Base-by-base conservation (phyloP, 2,113 vertebrate genomes). In the Ibidorhyncha struthersii region DNA sequence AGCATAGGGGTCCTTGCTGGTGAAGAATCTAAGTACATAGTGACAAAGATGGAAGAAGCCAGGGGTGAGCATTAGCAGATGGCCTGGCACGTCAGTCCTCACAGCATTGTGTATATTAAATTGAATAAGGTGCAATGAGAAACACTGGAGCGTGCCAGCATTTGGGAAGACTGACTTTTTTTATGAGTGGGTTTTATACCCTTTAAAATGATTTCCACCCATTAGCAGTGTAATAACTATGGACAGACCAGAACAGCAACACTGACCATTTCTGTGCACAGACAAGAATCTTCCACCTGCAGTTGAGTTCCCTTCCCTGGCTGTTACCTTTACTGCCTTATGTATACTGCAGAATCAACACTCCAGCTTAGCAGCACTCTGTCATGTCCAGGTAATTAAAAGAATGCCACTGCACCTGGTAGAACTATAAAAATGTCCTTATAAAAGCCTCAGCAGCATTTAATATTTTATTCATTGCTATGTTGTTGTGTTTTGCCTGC, bases 301-400 rank as follows among this genome's bases (percentile, higher is more conserved):
- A 66, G 58, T 3, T 34, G 70, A 73, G 40, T n/a, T 95, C 74
- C 27, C 40, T 82, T 82, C 40, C 50, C 58, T 70, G 40, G 30
- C 89, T 94, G 65, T 81, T 82, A 65, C 30, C 30, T 91, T 95
- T 87, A 82, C 40, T 82, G 83, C 58, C 27, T 70, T 58, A 47
- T 17, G 62, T 56, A 55, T 18, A 88, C 56, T 45, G 66, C 13
- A 73, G 74, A 77, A 93, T 34, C 62, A 82, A 70, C 70, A 49
- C 38, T 53, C 56, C 34, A 74, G 58, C 74, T 90, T 70, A 52
- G 71, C 38, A 80, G 59, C 70, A 59, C 61, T 76, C 76, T 86
- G 70, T 93, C 91, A 91, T 87, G 81, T 76, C 89, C 82, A 87
- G 67, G 79, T 91, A 94, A 96, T 95, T 94, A 91, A 85, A 85